A percentile compares a stretch with the other conserved stretches of the same genome.
Evolutionary conservation across 2,113 vertebrate genomes (phyloP).

Genomic region (Ceyx margarethae): DNA sequence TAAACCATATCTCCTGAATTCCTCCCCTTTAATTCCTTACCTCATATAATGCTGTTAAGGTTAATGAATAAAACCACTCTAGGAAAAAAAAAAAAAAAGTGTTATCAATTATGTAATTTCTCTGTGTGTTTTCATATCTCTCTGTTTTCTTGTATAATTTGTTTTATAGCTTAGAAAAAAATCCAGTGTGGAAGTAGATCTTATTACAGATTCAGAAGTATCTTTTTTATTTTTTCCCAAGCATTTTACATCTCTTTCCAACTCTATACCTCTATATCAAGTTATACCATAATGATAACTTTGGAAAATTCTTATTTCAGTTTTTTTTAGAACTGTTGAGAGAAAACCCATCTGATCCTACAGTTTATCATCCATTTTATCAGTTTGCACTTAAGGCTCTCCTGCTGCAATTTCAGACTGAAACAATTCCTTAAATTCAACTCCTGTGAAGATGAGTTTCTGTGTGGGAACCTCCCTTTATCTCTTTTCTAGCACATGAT

Average conservation of each 20-base stretch:
- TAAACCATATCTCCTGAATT: neutral
- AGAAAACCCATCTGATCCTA: neutral
- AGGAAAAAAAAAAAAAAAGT: neutral
- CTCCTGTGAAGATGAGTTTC: neutral
- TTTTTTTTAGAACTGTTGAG: neutral
- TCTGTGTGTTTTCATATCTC: neutral
- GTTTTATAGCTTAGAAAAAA: neutral
- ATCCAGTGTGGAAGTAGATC: neutral
- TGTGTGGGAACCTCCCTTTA: neutral
- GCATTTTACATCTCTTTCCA: neutral
- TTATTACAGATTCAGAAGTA: neutral
- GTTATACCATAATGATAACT: neutral
- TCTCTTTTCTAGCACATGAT: neutral
- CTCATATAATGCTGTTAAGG: neutral
- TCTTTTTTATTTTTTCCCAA: no score
- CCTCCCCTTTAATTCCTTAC: neutral
- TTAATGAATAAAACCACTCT: neutral
- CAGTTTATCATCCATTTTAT: neutral
- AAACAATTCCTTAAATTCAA: neutral
- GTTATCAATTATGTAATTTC: neutral
- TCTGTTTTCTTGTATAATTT: neutral
- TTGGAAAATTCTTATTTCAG: neutral
- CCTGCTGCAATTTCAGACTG: neutral
- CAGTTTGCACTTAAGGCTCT: neutral
- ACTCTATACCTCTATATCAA: neutral